phyloP scores from a whole-genome alignment of 37 sponge, comb jelly and placozoan genomes.

The Agelas oroides region DNA sequence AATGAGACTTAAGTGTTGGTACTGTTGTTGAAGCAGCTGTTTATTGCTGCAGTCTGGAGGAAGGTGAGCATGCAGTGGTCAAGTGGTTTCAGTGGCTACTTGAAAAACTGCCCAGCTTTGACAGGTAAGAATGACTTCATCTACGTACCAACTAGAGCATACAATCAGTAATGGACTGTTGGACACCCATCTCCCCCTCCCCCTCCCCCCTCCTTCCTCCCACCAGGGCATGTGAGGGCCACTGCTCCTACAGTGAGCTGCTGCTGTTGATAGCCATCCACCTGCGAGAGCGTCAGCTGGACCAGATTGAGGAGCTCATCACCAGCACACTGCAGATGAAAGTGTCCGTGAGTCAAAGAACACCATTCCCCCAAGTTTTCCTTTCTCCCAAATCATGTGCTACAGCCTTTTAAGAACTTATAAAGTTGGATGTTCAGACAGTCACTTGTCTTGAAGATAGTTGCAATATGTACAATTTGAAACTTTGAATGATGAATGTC shows the following conservation, averaged over 20 bases:
- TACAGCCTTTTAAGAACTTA: too few relatives aligned
- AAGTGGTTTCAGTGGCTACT: slow-evolving; percentile 82
- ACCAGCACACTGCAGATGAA: slow-evolving; percentile 69
- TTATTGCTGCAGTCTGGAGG: slow-evolving; percentile 46
- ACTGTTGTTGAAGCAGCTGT: background rate
- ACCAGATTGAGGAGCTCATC: slow-evolving; percentile 74
- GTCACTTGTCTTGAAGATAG: too few relatives aligned
- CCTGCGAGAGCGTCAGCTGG: slow-evolving; percentile 73
- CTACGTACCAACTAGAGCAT: too few relatives aligned
- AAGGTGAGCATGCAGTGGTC: slow-evolving; percentile 60
- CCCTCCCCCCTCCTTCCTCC: background rate
- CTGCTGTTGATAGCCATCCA: slow-evolving; percentile 83
- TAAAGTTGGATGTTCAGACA: too few relatives aligned
- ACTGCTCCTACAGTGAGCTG: slow-evolving; percentile 76
- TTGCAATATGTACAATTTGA: too few relatives aligned
- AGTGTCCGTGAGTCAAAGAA: slow-evolving; percentile 32
- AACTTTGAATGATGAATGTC: too few relatives aligned
- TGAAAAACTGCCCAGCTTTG: slow-evolving; percentile 64
- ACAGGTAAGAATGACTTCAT: slow-evolving; percentile 64
- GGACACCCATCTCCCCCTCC: background rate
- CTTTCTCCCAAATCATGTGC: too few relatives aligned
- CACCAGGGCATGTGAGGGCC: slow-evolving; percentile 39
- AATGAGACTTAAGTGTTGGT: too few relatives aligned
- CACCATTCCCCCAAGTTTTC: background rate
- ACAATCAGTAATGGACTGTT: too few relatives aligned